Evolutionary conservation across 2,797 vertebrate genomes (phyloP).

Genomic region (Lutjanus argentimaculatus): DNA sequence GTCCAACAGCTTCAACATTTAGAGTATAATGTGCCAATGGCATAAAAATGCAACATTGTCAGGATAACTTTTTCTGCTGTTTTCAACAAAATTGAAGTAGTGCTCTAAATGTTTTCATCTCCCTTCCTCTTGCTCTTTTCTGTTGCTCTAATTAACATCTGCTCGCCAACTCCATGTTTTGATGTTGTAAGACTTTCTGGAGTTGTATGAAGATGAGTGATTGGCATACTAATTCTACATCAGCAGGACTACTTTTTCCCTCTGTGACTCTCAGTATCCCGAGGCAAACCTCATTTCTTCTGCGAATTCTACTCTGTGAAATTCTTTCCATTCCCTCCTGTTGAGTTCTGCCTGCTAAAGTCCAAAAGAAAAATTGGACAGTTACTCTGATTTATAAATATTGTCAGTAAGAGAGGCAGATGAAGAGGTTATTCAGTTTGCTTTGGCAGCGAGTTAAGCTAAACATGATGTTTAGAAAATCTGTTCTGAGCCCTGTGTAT

Average conservation of each 20-base stretch:
- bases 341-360: neutral
- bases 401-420: neutral
- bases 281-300: neutral
- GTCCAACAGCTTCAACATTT: neutral
- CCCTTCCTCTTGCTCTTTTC: neutral
- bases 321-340: neutral
- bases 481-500: neutral
- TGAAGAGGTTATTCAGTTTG: constrained; percentile 3
- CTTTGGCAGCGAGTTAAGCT: neutral
- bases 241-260: neutral
- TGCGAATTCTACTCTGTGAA: neutral
- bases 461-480: neutral
- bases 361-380: neutral
- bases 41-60: neutral
- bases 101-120: neutral
- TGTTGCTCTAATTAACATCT: constrained; percentile 12
- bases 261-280: constrained; percentile 2
- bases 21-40: neutral
- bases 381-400: neutral
- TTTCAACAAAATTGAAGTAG: neutral
- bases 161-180: constrained; percentile 7
- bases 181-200: neutral
- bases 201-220: constrained; percentile 5
- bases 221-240: constrained; percentile 24
- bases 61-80: neutral